Conservation (phyloP, 1,140 invertebrate genomes). For the Galleria mellonella region DNA sequence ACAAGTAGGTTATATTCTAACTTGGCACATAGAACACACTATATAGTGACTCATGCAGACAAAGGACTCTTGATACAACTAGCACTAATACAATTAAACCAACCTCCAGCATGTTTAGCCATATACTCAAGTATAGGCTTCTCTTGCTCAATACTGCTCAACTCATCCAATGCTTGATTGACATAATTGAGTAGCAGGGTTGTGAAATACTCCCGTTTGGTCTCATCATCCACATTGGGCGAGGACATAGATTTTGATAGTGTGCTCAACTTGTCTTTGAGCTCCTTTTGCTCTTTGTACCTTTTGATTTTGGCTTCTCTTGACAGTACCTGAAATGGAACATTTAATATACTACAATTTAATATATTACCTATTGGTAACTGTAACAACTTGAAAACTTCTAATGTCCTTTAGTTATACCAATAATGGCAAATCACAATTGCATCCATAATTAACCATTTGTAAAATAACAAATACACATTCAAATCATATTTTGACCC, state of each 20-base stretch:
- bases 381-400: neutral
- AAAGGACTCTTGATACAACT: no score
- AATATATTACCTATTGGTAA: no score
- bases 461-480: no score
- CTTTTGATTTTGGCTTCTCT: constrained; percentile 81
- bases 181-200: constrained; percentile 86
- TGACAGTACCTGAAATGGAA: constrained; percentile 46
- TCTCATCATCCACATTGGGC: constrained; percentile 84
- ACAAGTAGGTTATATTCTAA: no score
- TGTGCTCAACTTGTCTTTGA: constrained; percentile 80
- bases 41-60: no score
- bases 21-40: no score
- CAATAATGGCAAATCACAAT: no score
- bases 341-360: neutral
- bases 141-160: constrained; percentile 83
- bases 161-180: constrained; percentile 84
- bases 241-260: constrained; percentile 79
- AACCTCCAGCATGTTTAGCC: constrained; percentile 71
- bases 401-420: no score
- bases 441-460: no score
- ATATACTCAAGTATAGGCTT: constrained; percentile 84
- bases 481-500: no score
- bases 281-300: constrained; percentile 86
- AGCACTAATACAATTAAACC: neutral
- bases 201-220: constrained; percentile 88